Base-by-base conservation (phyloP, 2,797 vertebrate species). In the Lophotriccus pileatus region DNA sequence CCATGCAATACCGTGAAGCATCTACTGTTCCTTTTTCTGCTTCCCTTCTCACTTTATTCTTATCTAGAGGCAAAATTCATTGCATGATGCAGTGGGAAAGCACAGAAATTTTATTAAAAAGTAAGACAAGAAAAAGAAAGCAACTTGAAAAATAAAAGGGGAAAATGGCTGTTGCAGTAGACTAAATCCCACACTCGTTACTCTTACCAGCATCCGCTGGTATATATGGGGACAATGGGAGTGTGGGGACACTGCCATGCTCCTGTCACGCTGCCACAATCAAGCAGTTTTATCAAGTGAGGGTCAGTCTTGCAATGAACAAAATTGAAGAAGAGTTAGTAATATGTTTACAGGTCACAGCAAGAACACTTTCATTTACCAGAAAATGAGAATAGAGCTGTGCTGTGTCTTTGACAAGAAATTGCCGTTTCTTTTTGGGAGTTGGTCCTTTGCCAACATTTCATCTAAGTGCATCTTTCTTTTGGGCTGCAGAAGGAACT, bases 311-410 rank as follows among this genome's bases (percentile, higher is more conserved):
- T 59, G 36, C 17, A 74, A 91, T 53, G 34, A 82, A 60, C 21
- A 83, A 66, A 82, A 93, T 5, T 68, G 66, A 81, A 88, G 86
- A 84, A 83, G 30, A 49, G 46, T 23, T 41, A 0, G 1, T 92
- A 73, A 89, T 84, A 88, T 73, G 28, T 70, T 87, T 90, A 91
- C 85, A 70, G 60, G 80, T 89, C 90, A 70, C 84, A 95, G 70
- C n/a, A 83, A 92, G 86, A 94, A 88, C 64, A 89, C 62, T 85
- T 91, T 72, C 47, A 86, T 94, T 96, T 93, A 94, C 77, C 32
- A 67, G 89, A 74, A 96, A 94, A 97, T 87, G 66, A 96, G 88
- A 94, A 96, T 68, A 94, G 60, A 95, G 63, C 59, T 85, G 72
- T 84, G 73, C 56, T 75, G 53, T 92, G 79, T 62, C 66, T 96